These are phyloP conservation scores for Mus pahari DNA, from an alignment of 2,113 vertebrate genomes.

Conservation along the genomic window DNA sequence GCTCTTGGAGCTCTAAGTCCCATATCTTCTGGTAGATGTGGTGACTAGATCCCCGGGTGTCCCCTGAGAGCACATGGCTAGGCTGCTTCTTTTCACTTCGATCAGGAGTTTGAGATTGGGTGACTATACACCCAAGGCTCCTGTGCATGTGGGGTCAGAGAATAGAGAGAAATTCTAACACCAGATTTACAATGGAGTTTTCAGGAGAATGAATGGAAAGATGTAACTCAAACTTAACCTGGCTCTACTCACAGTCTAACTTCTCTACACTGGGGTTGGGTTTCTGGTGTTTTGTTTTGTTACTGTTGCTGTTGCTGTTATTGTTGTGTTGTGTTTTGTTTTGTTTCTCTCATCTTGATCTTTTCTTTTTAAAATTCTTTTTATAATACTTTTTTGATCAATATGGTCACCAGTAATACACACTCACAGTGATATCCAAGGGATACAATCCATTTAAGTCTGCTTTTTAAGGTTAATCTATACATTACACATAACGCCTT, in stretches of 20 bases:
- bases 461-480: background rate
- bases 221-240: background rate
- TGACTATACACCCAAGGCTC: background rate
- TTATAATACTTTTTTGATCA: conserved; percentile 34
- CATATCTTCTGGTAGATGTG: background rate
- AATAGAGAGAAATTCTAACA: accelerated
- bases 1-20: accelerated
- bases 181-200: conserved; percentile 43
- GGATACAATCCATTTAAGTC: background rate
- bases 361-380: background rate
- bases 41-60: background rate
- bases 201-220: conserved; percentile 47
- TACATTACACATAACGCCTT: conserved; percentile 12
- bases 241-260: background rate
- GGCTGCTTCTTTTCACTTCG: background rate
- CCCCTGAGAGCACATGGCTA: background rate
- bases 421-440: background rate
- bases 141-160: accelerated
- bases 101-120: accelerated
- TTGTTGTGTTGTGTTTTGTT: too few relatives aligned
- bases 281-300: background rate
- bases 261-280: background rate
- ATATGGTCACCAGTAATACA: background rate
- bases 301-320: too few relatives aligned
- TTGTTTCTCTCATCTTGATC: too few relatives aligned